A percentile compares a stretch with the other conserved stretches of the same genome.
phyloP scores from a whole-genome alignment of 2,797 vertebrate genomes.

The Parotocinclus haroldoi region DNA sequence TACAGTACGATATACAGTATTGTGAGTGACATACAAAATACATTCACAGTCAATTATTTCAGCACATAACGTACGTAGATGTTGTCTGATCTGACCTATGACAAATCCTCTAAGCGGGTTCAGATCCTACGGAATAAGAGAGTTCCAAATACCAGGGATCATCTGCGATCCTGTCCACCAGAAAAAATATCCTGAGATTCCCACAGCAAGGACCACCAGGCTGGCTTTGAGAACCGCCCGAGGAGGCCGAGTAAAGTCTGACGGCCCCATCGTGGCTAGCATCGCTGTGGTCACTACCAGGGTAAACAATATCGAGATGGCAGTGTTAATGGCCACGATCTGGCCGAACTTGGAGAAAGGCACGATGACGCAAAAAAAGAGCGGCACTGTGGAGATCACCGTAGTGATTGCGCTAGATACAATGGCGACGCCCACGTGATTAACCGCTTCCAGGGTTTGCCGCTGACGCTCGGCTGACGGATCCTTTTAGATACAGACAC shows the following conservation, averaged over 20 bases:
- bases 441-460: conserved; percentile 81
- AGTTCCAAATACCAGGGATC: conserved; percentile 58
- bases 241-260: conserved; percentile 80
- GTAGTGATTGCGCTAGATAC: conserved; percentile 94
- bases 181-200: conserved; percentile 64
- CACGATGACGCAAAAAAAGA: conserved; percentile 97
- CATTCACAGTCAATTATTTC: conserved; percentile 5
- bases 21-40: conserved; percentile 21
- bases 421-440: conserved; percentile 91
- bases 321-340: conserved; percentile 95
- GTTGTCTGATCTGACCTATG: background rate
- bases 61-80: background rate
- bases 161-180: conserved; percentile 68
- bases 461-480: conserved; percentile 72
- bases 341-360: conserved; percentile 97
- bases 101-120: background rate
- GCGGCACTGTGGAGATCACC: conserved; percentile 87
- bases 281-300: conserved; percentile 87
- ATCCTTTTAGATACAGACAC: conserved; percentile 65
- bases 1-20: background rate
- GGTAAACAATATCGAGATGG: conserved; percentile 89
- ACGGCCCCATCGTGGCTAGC: conserved; percentile 82
- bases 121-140: conserved; percentile 47
- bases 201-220: conserved; percentile 66
- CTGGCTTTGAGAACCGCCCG: conserved; percentile 88